Base-by-base conservation (phyloP, 2,888 invertebrate species). In the Tryphoninae sp. region DNA sequence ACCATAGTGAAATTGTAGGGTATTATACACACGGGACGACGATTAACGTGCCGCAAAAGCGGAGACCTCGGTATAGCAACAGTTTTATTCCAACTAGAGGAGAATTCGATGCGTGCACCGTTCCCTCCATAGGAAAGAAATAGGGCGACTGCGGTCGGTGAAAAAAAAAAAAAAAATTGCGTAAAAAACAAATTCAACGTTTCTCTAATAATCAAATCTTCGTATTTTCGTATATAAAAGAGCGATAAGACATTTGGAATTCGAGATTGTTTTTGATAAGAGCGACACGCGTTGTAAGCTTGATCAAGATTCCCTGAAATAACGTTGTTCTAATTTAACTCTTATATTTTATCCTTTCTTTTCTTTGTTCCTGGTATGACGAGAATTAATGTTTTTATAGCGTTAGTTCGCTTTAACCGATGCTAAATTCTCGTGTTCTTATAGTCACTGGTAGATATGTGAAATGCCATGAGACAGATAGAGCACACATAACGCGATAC, bases 41-140 rank as follows among this genome's bases (percentile, higher is more conserved):
- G 73, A 79, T 79, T 79, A 79, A 79, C 79, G 68, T 74, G 42
- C 79, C 79, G 55, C 74, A 74, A 74, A 72, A 79, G 67, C 59
- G 62, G 42, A 68, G 65, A 74, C 62, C 62, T 67, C 78, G 61
- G 33, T 78, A 73, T 59, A 40, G 72, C 62, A 77, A 62, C 53
- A 62, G 45, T 76, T 76, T 62, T 68, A 69, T 79, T 64, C 55
- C 69, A 53, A 53, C 49, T 68, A 40, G 7, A 11, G 61, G 65
- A 62, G 79, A 79, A 62, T 74, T 79, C 68, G 69, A 79, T 62
- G 79, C 74, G 68, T 58, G 67, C 53, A 45, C n/a, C 74, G 62
- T 74, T 49, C 73, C 53, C n/a, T 73, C 11, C 13, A 45, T 45
- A 45, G 45, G 45, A 13, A 45, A 45, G 45, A 13, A 45, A 45